phyloP scores from a whole-genome alignment of 1,140 invertebrate species.

The Drosophila subpulchrella region DNA sequence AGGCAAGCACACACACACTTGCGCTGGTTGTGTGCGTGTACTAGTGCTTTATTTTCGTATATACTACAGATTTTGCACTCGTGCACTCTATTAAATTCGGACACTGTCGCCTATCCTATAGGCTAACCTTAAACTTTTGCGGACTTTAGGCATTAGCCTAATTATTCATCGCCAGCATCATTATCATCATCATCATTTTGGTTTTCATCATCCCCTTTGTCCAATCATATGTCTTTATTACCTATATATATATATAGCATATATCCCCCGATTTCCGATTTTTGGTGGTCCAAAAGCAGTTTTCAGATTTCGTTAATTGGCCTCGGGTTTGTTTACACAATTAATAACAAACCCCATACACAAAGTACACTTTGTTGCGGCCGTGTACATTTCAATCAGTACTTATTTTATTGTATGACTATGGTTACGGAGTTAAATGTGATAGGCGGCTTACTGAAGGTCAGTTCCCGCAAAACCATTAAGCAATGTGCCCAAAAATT shows the following conservation, averaged over 20 bases:
- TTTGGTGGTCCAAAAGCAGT: constrained; percentile 14
- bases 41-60: constrained; percentile 72
- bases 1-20: constrained; percentile 12
- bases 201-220: background rate
- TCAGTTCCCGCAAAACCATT: constrained; percentile 24
- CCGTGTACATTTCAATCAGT: constrained; percentile 41
- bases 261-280: constrained; percentile 16
- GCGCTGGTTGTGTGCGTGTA: constrained; percentile 16
- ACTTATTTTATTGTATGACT: constrained; percentile 34
- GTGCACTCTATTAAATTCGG: constrained; percentile 70
- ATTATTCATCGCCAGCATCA: constrained; percentile 32
- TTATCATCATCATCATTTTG: constrained; percentile 3
- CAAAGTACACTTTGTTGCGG: constrained; percentile 16
- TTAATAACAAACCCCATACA: constrained; percentile 28
- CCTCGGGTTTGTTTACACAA: constrained; percentile 64
- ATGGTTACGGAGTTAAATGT: constrained; percentile 15
- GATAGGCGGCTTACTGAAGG: constrained; percentile 31
- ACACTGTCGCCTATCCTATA: constrained; percentile 30
- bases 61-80: constrained; percentile 63
- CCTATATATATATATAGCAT: background rate
- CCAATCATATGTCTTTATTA: constrained; percentile 1
- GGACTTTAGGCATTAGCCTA: constrained; percentile 31
- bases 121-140: constrained; percentile 65
- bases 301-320: constrained; percentile 67
- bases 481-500: constrained; percentile 57